Conservation (phyloP, 2,797 vertebrate species). For the Mormyrops boulengeri region DNA sequence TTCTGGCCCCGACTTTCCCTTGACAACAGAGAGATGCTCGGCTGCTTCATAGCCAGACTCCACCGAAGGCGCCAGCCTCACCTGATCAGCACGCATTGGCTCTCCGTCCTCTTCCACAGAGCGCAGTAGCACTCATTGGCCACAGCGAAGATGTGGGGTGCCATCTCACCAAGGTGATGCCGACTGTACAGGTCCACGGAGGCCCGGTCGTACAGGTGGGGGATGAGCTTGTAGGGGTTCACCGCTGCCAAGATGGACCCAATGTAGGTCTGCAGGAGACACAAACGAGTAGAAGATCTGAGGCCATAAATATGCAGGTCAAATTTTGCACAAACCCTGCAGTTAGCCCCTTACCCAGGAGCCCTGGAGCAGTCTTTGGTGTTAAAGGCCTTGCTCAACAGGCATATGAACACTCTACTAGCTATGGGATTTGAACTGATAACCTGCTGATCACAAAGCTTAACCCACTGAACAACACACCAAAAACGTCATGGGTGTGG, state of each 20-base stretch:
- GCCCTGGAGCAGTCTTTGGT: neutral
- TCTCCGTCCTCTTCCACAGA: slow-evolving; percentile 84
- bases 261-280: slow-evolving; percentile 78
- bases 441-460: neutral
- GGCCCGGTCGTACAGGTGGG: slow-evolving; percentile 69
- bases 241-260: slow-evolving; percentile 92
- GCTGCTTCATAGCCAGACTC: neutral
- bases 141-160: slow-evolving; percentile 87
- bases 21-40: neutral
- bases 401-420: neutral
- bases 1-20: neutral
- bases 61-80: slow-evolving; percentile 36
- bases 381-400: neutral
- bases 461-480: neutral
- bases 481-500: neutral
- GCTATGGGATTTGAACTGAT: neutral
- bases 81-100: slow-evolving; percentile 97
- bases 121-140: slow-evolving; percentile 95
- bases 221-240: slow-evolving; percentile 85
- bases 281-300: neutral
- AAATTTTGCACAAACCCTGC: neutral
- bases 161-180: slow-evolving; percentile 78
- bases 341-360: neutral
- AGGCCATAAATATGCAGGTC: neutral
- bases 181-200: slow-evolving; percentile 75